Evolutionary conservation across 1,140 invertebrate species (phyloP).

Genomic region (Pissodes strobi): DNA sequence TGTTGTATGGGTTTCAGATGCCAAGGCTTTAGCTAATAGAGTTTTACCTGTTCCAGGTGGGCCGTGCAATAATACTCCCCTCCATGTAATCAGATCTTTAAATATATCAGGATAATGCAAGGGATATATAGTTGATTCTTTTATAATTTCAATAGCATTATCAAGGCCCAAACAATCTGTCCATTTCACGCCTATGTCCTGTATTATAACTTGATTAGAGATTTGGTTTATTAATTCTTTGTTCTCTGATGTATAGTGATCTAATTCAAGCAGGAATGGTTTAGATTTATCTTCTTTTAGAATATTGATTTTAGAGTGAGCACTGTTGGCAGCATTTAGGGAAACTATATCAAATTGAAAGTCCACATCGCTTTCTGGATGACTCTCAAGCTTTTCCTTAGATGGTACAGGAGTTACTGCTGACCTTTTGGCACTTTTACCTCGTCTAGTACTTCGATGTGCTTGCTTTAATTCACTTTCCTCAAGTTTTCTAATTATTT

Average conservation of each 20-base stretch:
- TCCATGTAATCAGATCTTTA: conserved; percentile 80
- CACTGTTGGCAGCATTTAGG: background rate
- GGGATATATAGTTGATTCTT: conserved; percentile 88
- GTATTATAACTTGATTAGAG: conserved; percentile 6
- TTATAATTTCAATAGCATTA: conserved; percentile 80
- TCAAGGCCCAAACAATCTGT: conserved; percentile 76
- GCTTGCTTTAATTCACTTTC: conserved; percentile 9
- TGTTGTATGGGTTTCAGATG: conserved; percentile 80
- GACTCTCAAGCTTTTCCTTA: conserved; percentile 8
- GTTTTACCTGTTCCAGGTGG: conserved; percentile 88
- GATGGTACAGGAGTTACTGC: background rate
- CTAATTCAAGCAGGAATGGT: conserved; percentile 11
- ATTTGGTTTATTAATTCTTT: conserved; percentile 16
- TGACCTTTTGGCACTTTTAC: conserved; percentile 12
- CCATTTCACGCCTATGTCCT: conserved; percentile 63
- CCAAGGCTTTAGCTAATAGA: conserved; percentile 84
- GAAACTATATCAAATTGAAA: conserved; percentile 44
- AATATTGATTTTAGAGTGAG: background rate
- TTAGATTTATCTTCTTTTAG: conserved; percentile 28
- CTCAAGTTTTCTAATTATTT: conserved; percentile 66
- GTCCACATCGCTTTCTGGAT: conserved; percentile 32
- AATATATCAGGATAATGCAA: conserved; percentile 85
- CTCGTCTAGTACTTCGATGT: background rate
- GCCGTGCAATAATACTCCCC: conserved; percentile 80
- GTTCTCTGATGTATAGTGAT: background rate